Percentiles rank a stretch among this genome's conserved stretches.
Evolutionary conservation across 1,140 invertebrate genomes (phyloP).

Genomic region (Drosophila trapezifrons): DNA sequence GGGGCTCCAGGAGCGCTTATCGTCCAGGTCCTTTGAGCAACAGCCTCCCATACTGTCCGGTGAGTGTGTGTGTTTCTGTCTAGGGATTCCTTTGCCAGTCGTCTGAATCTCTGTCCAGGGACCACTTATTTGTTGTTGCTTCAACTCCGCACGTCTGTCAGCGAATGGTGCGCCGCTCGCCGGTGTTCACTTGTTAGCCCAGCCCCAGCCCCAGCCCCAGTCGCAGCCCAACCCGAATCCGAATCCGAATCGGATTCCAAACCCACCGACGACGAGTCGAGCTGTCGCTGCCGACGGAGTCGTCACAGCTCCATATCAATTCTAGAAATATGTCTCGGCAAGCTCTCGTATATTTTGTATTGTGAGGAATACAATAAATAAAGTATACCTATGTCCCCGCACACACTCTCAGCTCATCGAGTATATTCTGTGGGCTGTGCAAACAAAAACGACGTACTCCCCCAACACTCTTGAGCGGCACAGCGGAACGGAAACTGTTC

Average conservation of each 20-base stretch:
- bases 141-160: conserved; percentile 60
- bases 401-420: conserved; percentile 5
- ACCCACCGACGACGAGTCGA: background rate
- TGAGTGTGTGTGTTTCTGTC: background rate
- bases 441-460: conserved; percentile 1
- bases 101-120: conserved; percentile 8
- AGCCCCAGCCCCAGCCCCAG: conserved; percentile 14
- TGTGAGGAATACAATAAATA: conserved; percentile 46
- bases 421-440: conserved; percentile 3
- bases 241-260: conserved; percentile 12
- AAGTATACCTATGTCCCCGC: conserved; percentile 16
- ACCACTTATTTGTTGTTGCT: conserved; percentile 44
- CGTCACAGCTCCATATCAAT: conserved; percentile 69
- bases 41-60: conserved; percentile 61
- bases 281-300: conserved; percentile 29
- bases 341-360: conserved; percentile 41
- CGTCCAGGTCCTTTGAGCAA: conserved; percentile 78
- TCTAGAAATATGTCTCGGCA: conserved; percentile 62
- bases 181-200: conserved; percentile 69
- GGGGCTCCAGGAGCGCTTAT: conserved; percentile 79
- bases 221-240: background rate
- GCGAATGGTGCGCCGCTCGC: conserved; percentile 60
- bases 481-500: background rate
- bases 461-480: background rate
- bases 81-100: background rate